Conservation (phyloP, 2,113 vertebrate species). For the Varanus komodoensis region DNA sequence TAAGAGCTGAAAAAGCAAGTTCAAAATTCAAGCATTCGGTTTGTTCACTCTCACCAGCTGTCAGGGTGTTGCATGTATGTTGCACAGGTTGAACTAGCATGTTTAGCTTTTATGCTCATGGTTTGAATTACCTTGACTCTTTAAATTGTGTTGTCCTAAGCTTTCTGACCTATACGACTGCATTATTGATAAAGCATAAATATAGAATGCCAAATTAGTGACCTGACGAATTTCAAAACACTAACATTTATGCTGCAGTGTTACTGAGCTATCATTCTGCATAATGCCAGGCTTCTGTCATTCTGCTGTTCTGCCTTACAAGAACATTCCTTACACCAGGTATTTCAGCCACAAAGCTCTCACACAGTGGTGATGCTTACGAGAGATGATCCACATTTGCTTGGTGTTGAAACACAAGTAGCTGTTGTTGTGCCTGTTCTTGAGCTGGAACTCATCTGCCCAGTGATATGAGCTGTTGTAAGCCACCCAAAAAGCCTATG, state of each 20-base stretch:
- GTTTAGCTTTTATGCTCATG: conserved; percentile 10
- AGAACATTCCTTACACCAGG: neutral
- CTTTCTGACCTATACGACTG: neutral
- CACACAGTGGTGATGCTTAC: neutral
- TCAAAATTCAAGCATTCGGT: conserved; percentile 42
- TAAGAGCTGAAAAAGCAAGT: conserved; percentile 31
- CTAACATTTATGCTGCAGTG: neutral
- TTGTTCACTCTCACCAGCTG: conserved; percentile 42
- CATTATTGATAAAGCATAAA: accelerated
- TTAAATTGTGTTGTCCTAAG: neutral
- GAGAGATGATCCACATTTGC: neutral
- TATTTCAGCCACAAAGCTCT: neutral
- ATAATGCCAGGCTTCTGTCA: neutral
- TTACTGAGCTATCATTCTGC: no score
- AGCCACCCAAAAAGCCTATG: no score
- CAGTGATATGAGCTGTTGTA: neutral
- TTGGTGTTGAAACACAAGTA: neutral
- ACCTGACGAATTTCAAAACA: neutral
- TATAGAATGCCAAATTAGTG: neutral
- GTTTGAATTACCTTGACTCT: conserved; percentile 16
- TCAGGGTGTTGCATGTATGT: conserved; percentile 35
- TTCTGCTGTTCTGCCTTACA: neutral
- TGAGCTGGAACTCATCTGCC: neutral
- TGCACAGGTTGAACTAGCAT: neutral
- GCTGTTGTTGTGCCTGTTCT: neutral